Percentiles rank a stretch among this genome's conserved stretches.
phyloP scores from a whole-genome alignment of 1,140 invertebrate genomes.

The Habropoda laboriosa region DNA sequence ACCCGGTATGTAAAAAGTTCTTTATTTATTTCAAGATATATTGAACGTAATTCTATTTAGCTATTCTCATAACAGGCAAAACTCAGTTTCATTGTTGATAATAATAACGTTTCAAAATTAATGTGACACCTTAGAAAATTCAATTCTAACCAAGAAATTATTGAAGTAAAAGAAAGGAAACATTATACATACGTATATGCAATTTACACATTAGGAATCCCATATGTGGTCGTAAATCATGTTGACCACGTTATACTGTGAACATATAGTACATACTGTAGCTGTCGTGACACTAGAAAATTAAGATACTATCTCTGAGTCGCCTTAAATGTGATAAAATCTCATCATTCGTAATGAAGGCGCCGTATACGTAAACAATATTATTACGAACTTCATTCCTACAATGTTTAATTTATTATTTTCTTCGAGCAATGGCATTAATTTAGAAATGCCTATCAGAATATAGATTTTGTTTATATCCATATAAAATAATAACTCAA shows the following conservation, averaged over 20 bases:
- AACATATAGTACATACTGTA: background rate
- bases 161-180: background rate
- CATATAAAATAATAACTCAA: background rate
- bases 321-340: slow-evolving; percentile 2
- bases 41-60: too few species aligned
- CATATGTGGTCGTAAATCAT: background rate
- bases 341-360: background rate
- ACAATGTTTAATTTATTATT: background rate
- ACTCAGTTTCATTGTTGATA: too few species aligned
- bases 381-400: background rate
- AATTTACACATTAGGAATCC: too few species aligned
- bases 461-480: background rate
- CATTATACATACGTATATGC: background rate
- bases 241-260: background rate
- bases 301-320: background rate
- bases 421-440: background rate
- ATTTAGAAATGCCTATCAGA: background rate
- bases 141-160: too few species aligned
- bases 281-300: background rate
- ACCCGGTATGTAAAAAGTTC: too few species aligned
- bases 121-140: too few species aligned
- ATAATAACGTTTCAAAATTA: too few species aligned
- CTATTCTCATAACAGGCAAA: too few species aligned
- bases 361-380: background rate
- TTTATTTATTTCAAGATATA: too few species aligned